Conservation (phyloP, 1,140 invertebrate genomes). For the Druon quercuslanigerum region DNA sequence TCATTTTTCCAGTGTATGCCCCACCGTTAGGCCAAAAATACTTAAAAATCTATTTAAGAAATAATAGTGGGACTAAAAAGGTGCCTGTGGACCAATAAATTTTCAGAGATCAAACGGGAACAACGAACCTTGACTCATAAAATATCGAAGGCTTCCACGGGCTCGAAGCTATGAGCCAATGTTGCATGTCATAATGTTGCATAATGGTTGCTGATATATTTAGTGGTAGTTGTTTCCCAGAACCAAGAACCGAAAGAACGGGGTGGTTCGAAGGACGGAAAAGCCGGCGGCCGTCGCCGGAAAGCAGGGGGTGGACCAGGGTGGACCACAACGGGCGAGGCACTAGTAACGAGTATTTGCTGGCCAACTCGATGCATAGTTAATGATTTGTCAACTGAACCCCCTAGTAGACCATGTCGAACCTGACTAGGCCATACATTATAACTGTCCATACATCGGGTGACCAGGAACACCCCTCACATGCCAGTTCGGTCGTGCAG, state of each 20-base stretch:
- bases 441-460: constrained; percentile 68
- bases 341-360: constrained; percentile 76
- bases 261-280: constrained; percentile 7
- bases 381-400: constrained; percentile 76
- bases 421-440: constrained; percentile 72
- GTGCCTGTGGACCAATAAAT: no score
- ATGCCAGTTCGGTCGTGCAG: neutral
- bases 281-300: constrained; percentile 4
- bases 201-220: constrained; percentile 62
- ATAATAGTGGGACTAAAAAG: no score
- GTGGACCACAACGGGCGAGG: constrained; percentile 59
- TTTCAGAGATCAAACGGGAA: no score
- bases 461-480: constrained; percentile 45
- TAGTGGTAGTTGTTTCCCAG: constrained; percentile 46
- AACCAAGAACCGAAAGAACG: constrained; percentile 10
- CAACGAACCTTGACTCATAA: constrained; percentile 33
- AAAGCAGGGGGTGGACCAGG: constrained; percentile 40
- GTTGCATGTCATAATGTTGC: constrained; percentile 55
- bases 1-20: no score
- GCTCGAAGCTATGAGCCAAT: neutral
- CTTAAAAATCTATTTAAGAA: no score
- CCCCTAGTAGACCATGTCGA: constrained; percentile 62
- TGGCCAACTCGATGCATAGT: constrained; percentile 75
- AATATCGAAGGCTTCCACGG: constrained; percentile 43
- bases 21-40: no score